Evolutionary conservation across 2,797 vertebrate species (phyloP).

Genomic region (Spheniscus humboldti): DNA sequence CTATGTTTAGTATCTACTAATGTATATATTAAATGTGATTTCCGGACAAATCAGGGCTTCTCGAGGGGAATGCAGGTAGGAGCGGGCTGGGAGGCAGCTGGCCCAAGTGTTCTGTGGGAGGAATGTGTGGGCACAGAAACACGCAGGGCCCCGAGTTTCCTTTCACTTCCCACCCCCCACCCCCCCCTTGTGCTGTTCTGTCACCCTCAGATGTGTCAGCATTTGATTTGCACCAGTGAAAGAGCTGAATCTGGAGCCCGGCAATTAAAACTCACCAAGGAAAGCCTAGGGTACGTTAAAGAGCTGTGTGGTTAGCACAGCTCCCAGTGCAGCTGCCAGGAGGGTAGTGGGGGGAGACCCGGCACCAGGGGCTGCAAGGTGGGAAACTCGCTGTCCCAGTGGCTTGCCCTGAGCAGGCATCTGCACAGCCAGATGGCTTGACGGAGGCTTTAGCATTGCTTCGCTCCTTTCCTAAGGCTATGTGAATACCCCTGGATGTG

Average conservation of each 20-base stretch:
- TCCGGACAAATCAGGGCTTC: neutral
- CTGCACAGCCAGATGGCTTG: neutral
- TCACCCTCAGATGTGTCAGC: neutral
- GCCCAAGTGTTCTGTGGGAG: neutral
- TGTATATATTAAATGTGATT: neutral
- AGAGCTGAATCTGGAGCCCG: neutral
- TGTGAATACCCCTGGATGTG: neutral
- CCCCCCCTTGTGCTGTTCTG: neutral
- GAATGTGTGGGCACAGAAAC: neutral
- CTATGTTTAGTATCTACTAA: neutral
- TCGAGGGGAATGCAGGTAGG: neutral
- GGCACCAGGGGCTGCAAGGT: neutral
- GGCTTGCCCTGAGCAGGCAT: neutral
- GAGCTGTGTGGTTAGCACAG: rapidly evolving
- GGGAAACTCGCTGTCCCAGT: neutral
- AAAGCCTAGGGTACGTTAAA: neutral
- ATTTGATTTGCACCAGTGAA: neutral
- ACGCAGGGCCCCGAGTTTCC: neutral
- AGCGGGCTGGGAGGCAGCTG: neutral
- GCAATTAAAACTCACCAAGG: neutral
- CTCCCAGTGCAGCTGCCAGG: neutral
- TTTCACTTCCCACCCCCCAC: neutral
- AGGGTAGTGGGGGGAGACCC: neutral
- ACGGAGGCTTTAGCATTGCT: neutral
- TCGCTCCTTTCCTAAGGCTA: neutral